These are phyloP conservation scores for Nomada hirtipes DNA, from an alignment of 2,888 invertebrate species.

Conservation along the genomic window DNA sequence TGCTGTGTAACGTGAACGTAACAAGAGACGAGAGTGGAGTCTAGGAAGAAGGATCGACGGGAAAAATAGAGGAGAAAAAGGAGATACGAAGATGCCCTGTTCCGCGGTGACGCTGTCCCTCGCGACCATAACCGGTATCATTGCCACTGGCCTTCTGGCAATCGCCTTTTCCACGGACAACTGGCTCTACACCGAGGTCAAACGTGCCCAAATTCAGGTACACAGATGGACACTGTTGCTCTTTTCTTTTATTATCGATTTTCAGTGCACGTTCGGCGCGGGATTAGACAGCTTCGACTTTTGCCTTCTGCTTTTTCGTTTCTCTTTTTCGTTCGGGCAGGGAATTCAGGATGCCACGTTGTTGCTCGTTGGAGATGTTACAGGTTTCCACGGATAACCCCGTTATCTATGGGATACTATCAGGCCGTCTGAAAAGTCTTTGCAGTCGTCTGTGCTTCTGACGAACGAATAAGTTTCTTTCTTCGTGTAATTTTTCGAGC, in stretches of 20 bases:
- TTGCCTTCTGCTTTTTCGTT: too few species aligned
- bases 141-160: conserved; percentile 96
- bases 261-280: too few species aligned
- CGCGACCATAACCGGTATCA: conserved; percentile 97
- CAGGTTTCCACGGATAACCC: conserved; percentile 8
- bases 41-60: conserved; percentile 5
- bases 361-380: not conserved
- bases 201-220: conserved; percentile 95
- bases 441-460: not conserved
- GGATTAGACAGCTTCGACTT: not conserved
- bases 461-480: not conserved
- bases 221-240: conserved; percentile 62
- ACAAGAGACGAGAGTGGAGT: conserved; percentile 45
- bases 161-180: conserved; percentile 98
- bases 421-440: not conserved
- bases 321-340: not conserved
- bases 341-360: conserved; percentile 32
- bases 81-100: conserved; percentile 91
- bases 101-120: conserved; percentile 97
- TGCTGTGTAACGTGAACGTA: conserved; percentile 63
- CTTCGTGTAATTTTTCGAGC: not conserved
- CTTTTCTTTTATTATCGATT: too few species aligned
- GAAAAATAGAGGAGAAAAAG: conserved; percentile 46
- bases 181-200: conserved; percentile 97
- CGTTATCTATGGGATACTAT: conserved; percentile 14